Evolutionary conservation across 2,113 vertebrate genomes (phyloP).

Genomic region (Anoura caudifer): DNA sequence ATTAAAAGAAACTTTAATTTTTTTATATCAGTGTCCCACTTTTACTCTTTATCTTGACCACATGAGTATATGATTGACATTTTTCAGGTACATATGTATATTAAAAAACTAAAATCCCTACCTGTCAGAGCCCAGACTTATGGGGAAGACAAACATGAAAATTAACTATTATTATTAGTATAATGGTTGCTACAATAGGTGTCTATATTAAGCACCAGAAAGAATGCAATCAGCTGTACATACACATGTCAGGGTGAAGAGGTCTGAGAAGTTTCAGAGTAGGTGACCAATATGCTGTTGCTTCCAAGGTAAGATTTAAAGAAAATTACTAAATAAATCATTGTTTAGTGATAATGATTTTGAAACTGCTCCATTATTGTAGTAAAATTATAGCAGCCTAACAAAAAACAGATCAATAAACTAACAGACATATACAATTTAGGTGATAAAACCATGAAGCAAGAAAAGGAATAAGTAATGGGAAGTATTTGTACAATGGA

Average conservation of each 20-base stretch:
- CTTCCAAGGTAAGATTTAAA: not conserved
- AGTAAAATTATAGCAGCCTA: not conserved
- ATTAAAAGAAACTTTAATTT: not conserved
- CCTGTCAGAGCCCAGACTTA: not conserved
- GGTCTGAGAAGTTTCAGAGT: not conserved
- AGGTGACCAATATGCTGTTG: not conserved
- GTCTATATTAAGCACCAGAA: not conserved
- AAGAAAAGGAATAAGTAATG: slow-evolving; percentile 69
- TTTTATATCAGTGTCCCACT: not conserved
- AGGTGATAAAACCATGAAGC: slow-evolving; percentile 65
- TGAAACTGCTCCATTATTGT: not conserved
- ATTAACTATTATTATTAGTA: not conserved
- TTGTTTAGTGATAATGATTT: not conserved
- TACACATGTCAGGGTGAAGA: not conserved
- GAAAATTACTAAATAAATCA: not conserved
- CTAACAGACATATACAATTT: slow-evolving; percentile 41
- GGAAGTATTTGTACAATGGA: not conserved
- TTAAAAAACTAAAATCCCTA: not conserved
- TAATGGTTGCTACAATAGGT: not conserved
- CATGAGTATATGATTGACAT: not conserved
- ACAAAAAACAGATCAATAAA: slow-evolving; percentile 68
- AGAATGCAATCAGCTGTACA: not conserved
- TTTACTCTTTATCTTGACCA: not conserved
- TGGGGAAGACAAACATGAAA: not conserved
- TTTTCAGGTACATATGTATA: not conserved